A percentile compares a stretch with the other conserved stretches of the same genome.
These are phyloP conservation scores for Habropoda laboriosa DNA, from an alignment of 1,140 invertebrate genomes.

Conservation along the genomic window DNA sequence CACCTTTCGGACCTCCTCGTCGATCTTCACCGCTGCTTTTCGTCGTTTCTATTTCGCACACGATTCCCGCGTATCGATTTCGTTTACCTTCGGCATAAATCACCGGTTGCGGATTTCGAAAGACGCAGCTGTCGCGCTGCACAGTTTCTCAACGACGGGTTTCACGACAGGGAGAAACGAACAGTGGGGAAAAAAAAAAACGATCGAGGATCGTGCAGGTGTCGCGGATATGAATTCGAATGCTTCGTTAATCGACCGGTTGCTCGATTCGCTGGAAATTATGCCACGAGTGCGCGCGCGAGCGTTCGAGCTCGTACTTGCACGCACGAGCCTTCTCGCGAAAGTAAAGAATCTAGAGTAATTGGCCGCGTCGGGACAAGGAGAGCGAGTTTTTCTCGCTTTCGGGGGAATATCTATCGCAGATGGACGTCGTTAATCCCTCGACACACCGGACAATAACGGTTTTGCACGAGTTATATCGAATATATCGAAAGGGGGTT, in stretches of 20 bases:
- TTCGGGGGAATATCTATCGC: slow-evolving; percentile 26
- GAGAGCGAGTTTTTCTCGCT: slow-evolving; percentile 48
- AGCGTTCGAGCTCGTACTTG: too few relatives aligned
- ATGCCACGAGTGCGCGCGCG: neutral
- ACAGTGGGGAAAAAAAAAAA: too few relatives aligned
- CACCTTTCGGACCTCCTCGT: neutral
- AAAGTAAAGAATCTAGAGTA: slow-evolving; percentile 51
- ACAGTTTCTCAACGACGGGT: neutral
- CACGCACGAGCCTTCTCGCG: slow-evolving; percentile 23
- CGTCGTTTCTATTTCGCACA: neutral
- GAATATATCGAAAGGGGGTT: neutral
- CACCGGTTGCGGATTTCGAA: neutral
- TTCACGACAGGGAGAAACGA: neutral
- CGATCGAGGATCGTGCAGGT: neutral
- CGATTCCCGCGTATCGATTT: neutral
- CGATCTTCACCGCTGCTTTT: neutral
- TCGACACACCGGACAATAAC: slow-evolving; percentile 12
- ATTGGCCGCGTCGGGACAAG: slow-evolving; percentile 47
- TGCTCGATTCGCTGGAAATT: slow-evolving; percentile 2
- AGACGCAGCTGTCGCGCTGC: neutral
- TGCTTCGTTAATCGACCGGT: neutral
- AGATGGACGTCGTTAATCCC: slow-evolving; percentile 3
- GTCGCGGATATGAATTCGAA: slow-evolving; percentile 16
- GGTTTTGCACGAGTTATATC: neutral
- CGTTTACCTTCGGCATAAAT: neutral